These are phyloP conservation scores for Ectropis grisescens DNA, from an alignment of 1,140 invertebrate genomes.

Conservation along the genomic window DNA sequence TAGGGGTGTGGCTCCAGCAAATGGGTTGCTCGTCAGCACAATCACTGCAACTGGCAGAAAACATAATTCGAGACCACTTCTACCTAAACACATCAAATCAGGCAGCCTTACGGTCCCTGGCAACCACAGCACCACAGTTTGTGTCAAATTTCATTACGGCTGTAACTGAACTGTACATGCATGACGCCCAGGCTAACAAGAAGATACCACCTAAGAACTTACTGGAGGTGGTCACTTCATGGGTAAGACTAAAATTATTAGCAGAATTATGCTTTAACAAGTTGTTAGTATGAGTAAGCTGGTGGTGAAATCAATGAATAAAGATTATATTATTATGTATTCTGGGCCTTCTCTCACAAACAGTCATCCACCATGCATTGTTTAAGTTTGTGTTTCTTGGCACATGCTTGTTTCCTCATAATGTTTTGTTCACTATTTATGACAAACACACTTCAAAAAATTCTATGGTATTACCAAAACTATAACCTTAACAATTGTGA, in stretches of 20 bases:
- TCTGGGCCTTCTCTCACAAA: too few relatives aligned
- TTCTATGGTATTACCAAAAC: too few relatives aligned
- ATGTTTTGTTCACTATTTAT: too few relatives aligned
- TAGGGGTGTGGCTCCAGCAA: slow-evolving; percentile 89
- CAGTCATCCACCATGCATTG: too few relatives aligned
- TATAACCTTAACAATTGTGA: too few relatives aligned
- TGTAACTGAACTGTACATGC: slow-evolving; percentile 81
- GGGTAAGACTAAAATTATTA: slow-evolving; percentile 56
- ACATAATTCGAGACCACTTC: slow-evolving; percentile 85
- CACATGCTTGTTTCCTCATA: too few relatives aligned
- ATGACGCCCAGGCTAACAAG: slow-evolving; percentile 45
- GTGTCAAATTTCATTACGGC: slow-evolving; percentile 85
- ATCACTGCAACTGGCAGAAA: slow-evolving; percentile 79
- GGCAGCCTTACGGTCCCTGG: slow-evolving; percentile 76
- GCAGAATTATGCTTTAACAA: too few relatives aligned
- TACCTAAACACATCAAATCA: slow-evolving; percentile 77
- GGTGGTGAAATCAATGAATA: too few relatives aligned
- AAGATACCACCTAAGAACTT: slow-evolving; percentile 72
- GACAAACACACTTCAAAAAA: too few relatives aligned
- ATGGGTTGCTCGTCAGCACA: slow-evolving; percentile 81
- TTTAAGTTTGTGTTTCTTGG: too few relatives aligned
- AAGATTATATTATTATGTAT: too few relatives aligned
- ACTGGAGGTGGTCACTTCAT: slow-evolving; percentile 75
- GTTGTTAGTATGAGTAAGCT: too few relatives aligned
- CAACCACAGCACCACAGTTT: slow-evolving; percentile 81